A percentile compares a stretch with the other conserved stretches of the same genome.
phyloP scores from a whole-genome alignment of 2,888 invertebrate species.

The Caenorhabditis sinica region DNA sequence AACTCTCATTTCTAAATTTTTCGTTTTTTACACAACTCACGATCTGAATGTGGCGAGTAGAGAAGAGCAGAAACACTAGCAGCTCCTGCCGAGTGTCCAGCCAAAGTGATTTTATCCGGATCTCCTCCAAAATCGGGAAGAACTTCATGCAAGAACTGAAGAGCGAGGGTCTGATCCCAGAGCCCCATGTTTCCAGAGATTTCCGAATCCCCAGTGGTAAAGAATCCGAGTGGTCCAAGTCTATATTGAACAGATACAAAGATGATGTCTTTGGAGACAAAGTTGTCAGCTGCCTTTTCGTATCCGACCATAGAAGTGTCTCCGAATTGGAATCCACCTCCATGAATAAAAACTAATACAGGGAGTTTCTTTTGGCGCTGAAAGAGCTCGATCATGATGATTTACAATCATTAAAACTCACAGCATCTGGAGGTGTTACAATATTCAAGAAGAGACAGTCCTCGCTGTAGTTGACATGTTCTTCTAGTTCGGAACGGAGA shows the following conservation, averaged over 20 bases:
- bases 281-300: constrained; percentile 69
- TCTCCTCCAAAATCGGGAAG: constrained; percentile 77
- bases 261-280: constrained; percentile 73
- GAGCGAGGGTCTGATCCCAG: constrained; percentile 75
- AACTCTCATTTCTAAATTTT: constrained; percentile 6
- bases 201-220: constrained; percentile 72
- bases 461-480: constrained; percentile 72
- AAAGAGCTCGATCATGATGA: background rate
- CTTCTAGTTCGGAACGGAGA: constrained; percentile 58
- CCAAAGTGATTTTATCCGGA: constrained; percentile 68
- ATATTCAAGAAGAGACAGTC: constrained; percentile 77
- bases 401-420: background rate
- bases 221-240: constrained; percentile 76
- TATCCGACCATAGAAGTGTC: constrained; percentile 70
- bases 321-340: constrained; percentile 75
- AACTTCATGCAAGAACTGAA: constrained; percentile 75
- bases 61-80: constrained; percentile 72
- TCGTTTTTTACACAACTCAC: constrained; percentile 50
- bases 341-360: constrained; percentile 74
- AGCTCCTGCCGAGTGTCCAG: constrained; percentile 75
- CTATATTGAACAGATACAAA: constrained; percentile 76
- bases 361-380: constrained; percentile 68
- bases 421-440: constrained; percentile 68
- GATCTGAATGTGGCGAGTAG: constrained; percentile 75
- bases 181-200: constrained; percentile 77